A percentile compares a stretch with the other conserved stretches of the same genome.
Conservation (phyloP, 2,888 invertebrate species). For the Volucella inflata region DNA sequence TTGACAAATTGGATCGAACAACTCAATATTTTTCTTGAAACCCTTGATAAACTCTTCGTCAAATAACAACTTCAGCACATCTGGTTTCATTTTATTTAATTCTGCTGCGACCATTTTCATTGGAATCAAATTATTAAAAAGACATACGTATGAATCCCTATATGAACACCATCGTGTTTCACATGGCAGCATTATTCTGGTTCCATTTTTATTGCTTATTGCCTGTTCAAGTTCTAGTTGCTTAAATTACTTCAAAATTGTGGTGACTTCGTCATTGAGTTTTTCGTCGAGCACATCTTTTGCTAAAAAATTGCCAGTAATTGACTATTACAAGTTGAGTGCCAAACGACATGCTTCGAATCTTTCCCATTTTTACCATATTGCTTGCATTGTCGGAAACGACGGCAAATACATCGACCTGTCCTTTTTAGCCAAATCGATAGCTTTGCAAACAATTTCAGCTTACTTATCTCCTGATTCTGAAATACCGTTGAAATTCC, state of each 20-base stretch:
- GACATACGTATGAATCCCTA: neutral
- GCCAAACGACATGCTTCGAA: too few relatives aligned
- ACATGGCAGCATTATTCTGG: slow-evolving; percentile 15
- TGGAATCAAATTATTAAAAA: too few relatives aligned
- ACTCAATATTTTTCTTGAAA: slow-evolving; percentile 22
- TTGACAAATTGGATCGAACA: slow-evolving; percentile 13
- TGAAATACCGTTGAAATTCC: too few relatives aligned
- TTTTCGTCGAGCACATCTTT: too few relatives aligned
- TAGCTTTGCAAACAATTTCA: too few relatives aligned
- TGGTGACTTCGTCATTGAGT: neutral
- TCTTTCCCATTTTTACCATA: too few relatives aligned
- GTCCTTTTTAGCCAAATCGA: too few relatives aligned
- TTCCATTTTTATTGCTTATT: neutral
- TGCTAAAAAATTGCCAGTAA: too few relatives aligned
- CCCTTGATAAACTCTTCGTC: slow-evolving; percentile 26
- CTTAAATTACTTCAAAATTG: slow-evolving; percentile 9
- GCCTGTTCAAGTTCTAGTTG: slow-evolving; percentile 13
- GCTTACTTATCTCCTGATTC: too few relatives aligned
- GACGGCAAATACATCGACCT: too few relatives aligned
- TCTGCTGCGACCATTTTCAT: neutral
- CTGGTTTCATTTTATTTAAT: slow-evolving; percentile 31
- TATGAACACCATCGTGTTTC: slow-evolving; percentile 20
- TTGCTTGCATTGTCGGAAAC: too few relatives aligned
- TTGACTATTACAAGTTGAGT: too few relatives aligned
- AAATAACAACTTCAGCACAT: slow-evolving; percentile 25